A percentile compares a stretch with the other conserved stretches of the same genome.
Evolutionary conservation across 2,113 vertebrate genomes (phyloP).

Genomic region (Amazona vittata): DNA sequence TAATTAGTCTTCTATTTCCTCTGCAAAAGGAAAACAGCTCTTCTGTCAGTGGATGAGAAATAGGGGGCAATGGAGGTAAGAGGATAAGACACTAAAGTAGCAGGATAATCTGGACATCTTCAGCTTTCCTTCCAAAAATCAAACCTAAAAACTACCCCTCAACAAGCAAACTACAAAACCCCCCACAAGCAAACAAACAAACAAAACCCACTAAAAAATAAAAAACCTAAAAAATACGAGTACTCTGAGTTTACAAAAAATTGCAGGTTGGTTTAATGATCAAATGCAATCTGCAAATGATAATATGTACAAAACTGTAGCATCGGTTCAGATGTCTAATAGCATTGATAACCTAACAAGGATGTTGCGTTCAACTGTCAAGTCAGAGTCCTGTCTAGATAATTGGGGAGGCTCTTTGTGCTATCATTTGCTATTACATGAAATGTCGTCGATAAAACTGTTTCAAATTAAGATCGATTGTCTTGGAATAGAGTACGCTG

Average conservation of each 20-base stretch:
- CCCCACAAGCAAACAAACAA: not conserved
- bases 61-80: not conserved
- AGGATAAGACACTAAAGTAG: not conserved
- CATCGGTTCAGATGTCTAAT: not conserved
- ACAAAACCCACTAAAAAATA: not conserved
- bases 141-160: not conserved
- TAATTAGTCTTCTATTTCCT: constrained; percentile 45
- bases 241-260: not conserved
- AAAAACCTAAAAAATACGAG: not conserved
- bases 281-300: not conserved
- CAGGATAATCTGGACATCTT: not conserved
- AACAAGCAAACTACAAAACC: not conserved
- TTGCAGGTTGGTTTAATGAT: not conserved
- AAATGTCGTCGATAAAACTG: not conserved
- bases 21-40: constrained; percentile 8
- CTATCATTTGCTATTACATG: not conserved
- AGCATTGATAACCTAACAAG: not conserved
- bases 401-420: not conserved
- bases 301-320: not conserved
- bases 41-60: not conserved
- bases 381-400: not conserved
- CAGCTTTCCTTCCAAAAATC: not conserved
- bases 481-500: not conserved
- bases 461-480: constrained; percentile 7
- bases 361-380: not conserved